Evolutionary conservation across 2,888 invertebrate species (phyloP).

Genomic region (Mechanitis mazaeus): DNA sequence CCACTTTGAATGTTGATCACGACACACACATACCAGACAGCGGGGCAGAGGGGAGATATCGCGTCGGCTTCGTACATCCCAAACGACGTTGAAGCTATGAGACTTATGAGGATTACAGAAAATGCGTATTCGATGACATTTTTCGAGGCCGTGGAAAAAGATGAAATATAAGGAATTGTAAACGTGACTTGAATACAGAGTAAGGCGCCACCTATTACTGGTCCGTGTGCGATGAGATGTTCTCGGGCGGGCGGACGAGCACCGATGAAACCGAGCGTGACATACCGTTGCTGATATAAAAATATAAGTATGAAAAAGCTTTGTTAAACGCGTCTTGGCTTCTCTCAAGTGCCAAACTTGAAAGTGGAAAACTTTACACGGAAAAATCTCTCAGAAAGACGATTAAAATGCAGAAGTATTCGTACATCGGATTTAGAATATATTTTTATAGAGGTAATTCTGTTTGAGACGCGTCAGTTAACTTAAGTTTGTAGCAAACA

Average conservation of each 20-base stretch:
- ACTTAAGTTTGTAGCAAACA: constrained; percentile 2
- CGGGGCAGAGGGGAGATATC: constrained; percentile 38
- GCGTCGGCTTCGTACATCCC: constrained; percentile 45
- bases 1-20: constrained; percentile 57
- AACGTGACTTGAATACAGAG: constrained; percentile 71
- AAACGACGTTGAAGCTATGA: constrained; percentile 60
- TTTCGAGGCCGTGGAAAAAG: constrained; percentile 73
- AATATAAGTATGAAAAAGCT: constrained; percentile 75
- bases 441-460: background rate
- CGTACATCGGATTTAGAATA: constrained; percentile 37
- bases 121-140: constrained; percentile 78
- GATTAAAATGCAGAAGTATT: constrained; percentile 72
- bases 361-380: constrained; percentile 75
- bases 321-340: constrained; percentile 74
- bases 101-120: constrained; percentile 76
- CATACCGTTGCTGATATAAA: constrained; percentile 74
- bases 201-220: constrained; percentile 71
- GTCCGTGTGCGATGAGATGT: constrained; percentile 61
- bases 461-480: background rate
- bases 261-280: constrained; percentile 72
- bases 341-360: constrained; percentile 74
- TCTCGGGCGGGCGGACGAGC: constrained; percentile 68
- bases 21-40: constrained; percentile 59
- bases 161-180: constrained; percentile 76
- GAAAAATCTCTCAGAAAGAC: constrained; percentile 71